A percentile compares a stretch with the other conserved stretches of the same genome.
phyloP scores from a whole-genome alignment of 2,888 invertebrate genomes.

The Elmis aenea region DNA sequence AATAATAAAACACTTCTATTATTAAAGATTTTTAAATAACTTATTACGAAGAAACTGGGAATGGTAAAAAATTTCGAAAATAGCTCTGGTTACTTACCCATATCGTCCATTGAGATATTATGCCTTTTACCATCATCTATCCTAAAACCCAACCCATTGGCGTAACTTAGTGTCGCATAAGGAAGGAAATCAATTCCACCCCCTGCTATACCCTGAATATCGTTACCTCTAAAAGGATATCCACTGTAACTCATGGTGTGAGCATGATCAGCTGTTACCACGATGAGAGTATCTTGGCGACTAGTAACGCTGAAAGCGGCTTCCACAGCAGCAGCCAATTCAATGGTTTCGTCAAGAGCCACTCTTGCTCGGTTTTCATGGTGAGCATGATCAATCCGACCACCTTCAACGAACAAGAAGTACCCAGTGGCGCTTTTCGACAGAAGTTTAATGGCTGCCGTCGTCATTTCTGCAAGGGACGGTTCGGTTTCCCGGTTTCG shows the following conservation, averaged over 20 bases:
- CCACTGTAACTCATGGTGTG: conserved; percentile 74
- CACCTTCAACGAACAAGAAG: conserved; percentile 70
- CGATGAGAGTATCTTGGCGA: conserved; percentile 65
- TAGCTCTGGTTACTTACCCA: too few species aligned
- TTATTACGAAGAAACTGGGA: too few species aligned
- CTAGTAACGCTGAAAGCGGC: conserved; percentile 60
- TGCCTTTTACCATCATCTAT: conserved; percentile 49
- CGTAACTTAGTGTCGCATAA: conserved; percentile 63
- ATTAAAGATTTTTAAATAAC: too few species aligned
- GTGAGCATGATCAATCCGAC: conserved; percentile 70
- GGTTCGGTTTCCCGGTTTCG: conserved; percentile 55
- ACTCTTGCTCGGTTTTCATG: conserved; percentile 62
- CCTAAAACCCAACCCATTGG: conserved; percentile 63
- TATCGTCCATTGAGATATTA: conserved; percentile 51
- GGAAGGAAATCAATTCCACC: conserved; percentile 54
- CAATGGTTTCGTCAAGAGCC: conserved; percentile 75
- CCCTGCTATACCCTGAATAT: conserved; percentile 51
- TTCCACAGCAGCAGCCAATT: conserved; percentile 53
- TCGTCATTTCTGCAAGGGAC: conserved; percentile 69
- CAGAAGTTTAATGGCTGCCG: conserved; percentile 65
- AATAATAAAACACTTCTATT: too few species aligned
- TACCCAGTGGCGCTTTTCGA: conserved; percentile 60
- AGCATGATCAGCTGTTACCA: conserved; percentile 73
- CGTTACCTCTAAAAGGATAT: conserved; percentile 62
- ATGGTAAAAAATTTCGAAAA: too few species aligned